Conservation (phyloP, 2,113 vertebrate species). For the Coryphaenoides rupestris region DNA sequence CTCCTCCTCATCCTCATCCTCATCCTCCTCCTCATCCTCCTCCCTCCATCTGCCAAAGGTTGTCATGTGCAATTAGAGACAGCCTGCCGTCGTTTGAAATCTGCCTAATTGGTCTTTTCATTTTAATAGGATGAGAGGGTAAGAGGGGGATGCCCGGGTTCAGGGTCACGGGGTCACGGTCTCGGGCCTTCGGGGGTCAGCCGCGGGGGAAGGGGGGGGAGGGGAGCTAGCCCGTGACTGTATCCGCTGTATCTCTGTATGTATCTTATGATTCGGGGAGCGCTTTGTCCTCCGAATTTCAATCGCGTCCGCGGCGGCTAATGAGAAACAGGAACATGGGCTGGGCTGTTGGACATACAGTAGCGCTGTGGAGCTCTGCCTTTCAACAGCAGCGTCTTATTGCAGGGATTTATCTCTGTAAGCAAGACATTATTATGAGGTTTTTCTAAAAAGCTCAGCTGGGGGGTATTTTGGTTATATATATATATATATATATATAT, state of each 20-base stretch:
- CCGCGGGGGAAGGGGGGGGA: constrained; percentile 26
- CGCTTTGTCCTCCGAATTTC: constrained; percentile 19
- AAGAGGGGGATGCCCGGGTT: constrained; percentile 41
- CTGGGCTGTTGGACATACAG: too few species aligned
- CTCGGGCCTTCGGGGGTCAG: constrained; percentile 52
- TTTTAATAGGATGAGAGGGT: constrained; percentile 63
- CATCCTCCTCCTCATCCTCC: too few species aligned
- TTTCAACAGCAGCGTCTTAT: too few species aligned
- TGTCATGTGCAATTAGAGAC: constrained; percentile 69
- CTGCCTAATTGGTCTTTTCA: constrained; percentile 74
- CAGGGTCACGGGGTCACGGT: constrained; percentile 60
- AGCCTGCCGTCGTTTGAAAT: constrained; percentile 71
- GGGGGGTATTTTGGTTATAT: too few species aligned
- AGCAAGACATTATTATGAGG: too few species aligned
- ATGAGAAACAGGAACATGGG: too few species aligned
- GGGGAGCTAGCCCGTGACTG: constrained; percentile 36
- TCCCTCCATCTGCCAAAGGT: constrained; percentile 55
- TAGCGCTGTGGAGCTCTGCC: too few species aligned
- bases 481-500: too few species aligned
- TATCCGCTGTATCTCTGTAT: constrained; percentile 16
- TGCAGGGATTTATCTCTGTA: too few species aligned
- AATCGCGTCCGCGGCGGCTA: too few species aligned
- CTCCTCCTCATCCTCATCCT: too few species aligned
- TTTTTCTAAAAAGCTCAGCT: too few species aligned
- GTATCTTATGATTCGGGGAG: constrained; percentile 14